Percentiles rank a stretch among this genome's conserved stretches.
Conservation (phyloP, 2,888 invertebrate genomes). For the Lordiphosa andalusiaca region DNA sequence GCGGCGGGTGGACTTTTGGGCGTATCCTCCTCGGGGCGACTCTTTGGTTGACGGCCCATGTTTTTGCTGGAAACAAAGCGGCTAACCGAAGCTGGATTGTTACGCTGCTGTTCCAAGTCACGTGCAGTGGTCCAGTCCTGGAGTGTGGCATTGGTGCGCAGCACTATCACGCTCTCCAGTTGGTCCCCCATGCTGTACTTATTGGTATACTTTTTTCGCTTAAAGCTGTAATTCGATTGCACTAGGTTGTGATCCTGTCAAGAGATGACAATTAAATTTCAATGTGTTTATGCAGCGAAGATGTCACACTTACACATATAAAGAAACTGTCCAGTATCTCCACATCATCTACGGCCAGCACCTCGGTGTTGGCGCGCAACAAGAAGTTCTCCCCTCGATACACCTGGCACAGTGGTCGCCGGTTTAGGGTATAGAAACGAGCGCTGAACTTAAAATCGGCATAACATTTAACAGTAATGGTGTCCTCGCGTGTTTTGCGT, state of each 20-base stretch:
- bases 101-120: slow-evolving; percentile 71
- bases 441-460: slow-evolving; percentile 78
- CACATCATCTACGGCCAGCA: slow-evolving; percentile 74
- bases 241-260: slow-evolving; percentile 79
- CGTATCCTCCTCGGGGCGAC: neutral
- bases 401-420: slow-evolving; percentile 74
- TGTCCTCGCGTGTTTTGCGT: slow-evolving; percentile 78
- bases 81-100: slow-evolving; percentile 44
- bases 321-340: slow-evolving; percentile 80
- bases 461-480: slow-evolving; percentile 72
- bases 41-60: too few species aligned
- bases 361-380: slow-evolving; percentile 77
- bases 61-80: too few species aligned
- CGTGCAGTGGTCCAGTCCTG: slow-evolving; percentile 76
- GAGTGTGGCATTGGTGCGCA: slow-evolving; percentile 77
- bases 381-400: slow-evolving; percentile 80
- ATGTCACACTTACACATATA: slow-evolving; percentile 77
- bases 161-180: slow-evolving; percentile 78
- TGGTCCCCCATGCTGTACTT: slow-evolving; percentile 75
- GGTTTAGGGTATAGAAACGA: slow-evolving; percentile 78
- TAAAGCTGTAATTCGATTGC: slow-evolving; percentile 79
- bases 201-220: slow-evolving; percentile 77
- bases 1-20: slow-evolving; percentile 15
- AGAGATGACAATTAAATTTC: too few species aligned
- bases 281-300: neutral